Percentiles rank a stretch among this genome's conserved stretches.
phyloP scores from a whole-genome alignment of 2,113 vertebrate genomes.

The Tauraco erythrolophus region DNA sequence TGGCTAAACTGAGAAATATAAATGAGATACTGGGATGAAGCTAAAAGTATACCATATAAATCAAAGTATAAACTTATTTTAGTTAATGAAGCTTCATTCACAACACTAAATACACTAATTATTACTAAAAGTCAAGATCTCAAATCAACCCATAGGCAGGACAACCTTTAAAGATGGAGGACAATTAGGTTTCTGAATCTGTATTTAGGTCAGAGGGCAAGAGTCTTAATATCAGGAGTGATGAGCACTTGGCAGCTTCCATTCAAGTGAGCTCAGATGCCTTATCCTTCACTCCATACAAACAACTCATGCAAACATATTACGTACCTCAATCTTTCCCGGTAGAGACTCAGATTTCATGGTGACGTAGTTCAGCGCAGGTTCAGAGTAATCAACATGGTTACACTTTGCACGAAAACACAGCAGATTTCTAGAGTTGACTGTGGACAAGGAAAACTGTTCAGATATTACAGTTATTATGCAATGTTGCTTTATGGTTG shows the following conservation, averaged over 20 bases:
- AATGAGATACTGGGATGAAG: background rate
- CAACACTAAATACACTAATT: background rate
- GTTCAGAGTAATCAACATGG: background rate
- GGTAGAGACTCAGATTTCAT: background rate
- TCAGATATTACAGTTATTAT: background rate
- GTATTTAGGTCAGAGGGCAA: background rate
- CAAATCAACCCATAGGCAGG: background rate
- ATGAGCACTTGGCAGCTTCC: background rate
- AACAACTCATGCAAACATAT: background rate
- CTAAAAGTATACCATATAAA: background rate
- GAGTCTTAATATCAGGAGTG: background rate
- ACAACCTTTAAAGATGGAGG: background rate
- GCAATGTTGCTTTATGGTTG: background rate
- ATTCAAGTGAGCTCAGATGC: background rate
- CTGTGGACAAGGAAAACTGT: background rate
- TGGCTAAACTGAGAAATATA: conserved; percentile 2
- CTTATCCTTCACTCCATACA: background rate
- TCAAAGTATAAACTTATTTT: background rate
- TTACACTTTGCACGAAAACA: background rate
- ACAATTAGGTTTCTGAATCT: background rate
- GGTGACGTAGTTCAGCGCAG: background rate
- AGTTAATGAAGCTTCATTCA: background rate
- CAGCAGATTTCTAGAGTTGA: background rate
- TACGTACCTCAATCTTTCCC: background rate
- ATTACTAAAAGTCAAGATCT: background rate